A percentile compares a stretch with the other conserved stretches of the same genome.
phyloP scores from a whole-genome alignment of 2,797 vertebrate species.

The Vespertilio murinus region DNA sequence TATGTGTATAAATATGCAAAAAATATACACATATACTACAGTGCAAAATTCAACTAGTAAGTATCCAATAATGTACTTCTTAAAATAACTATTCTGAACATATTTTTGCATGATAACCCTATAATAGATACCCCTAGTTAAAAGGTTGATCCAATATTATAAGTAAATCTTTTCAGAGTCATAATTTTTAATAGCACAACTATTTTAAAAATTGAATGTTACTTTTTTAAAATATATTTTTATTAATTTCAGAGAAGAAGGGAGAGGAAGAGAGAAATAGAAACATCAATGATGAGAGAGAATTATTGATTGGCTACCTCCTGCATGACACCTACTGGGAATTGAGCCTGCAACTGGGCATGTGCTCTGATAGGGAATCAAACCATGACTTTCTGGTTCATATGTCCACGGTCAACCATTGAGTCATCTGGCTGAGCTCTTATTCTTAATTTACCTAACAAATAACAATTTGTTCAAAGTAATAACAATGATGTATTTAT shows the following conservation, averaged over 20 bases:
- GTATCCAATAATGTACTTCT: background rate
- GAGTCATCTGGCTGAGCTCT: background rate
- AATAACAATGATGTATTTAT: background rate
- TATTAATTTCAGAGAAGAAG: too few relatives aligned
- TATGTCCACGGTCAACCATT: too few relatives aligned
- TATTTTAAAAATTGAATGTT: background rate
- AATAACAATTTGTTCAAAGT: background rate
- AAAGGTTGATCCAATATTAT: background rate
- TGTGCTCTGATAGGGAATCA: too few relatives aligned
- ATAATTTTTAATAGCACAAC: background rate
- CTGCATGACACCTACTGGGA: too few relatives aligned
- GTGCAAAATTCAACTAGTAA: background rate
- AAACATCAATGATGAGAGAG: too few relatives aligned
- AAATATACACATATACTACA: background rate
- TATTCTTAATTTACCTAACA: background rate
- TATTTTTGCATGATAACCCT: background rate
- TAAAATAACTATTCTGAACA: background rate
- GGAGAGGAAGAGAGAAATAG: too few relatives aligned
- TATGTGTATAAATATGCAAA: background rate
- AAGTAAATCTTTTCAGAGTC: background rate
- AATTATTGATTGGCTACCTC: too few relatives aligned
- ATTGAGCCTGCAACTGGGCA: too few relatives aligned
- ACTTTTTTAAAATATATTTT: background rate
- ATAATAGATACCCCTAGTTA: background rate
- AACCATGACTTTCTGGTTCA: too few relatives aligned